Evolutionary conservation across 2,797 vertebrate genomes (phyloP).

Genomic region (Dermochelys coriacea): DNA sequence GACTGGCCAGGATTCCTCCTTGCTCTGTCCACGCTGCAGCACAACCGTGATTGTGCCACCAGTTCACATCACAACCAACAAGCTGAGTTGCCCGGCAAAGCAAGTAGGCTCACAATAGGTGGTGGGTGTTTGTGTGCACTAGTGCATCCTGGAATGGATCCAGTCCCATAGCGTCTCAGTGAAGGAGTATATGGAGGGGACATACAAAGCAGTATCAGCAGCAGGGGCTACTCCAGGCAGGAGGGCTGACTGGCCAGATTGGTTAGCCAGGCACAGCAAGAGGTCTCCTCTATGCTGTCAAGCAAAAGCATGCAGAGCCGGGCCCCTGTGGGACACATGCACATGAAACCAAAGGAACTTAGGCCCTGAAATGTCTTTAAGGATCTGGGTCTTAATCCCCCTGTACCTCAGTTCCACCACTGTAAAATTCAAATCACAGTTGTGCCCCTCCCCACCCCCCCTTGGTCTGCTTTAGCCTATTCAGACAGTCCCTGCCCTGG

Average conservation of each 20-base stretch:
- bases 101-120: not conserved
- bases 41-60: not conserved
- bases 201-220: not conserved
- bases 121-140: not conserved
- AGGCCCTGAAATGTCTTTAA: too few species aligned
- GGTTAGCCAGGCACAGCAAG: too few species aligned
- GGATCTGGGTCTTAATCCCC: too few species aligned
- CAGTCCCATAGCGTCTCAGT: not conserved
- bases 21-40: not conserved
- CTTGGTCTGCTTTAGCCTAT: too few species aligned
- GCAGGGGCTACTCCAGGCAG: too few species aligned
- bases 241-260: not conserved
- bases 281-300: too few species aligned
- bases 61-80: too few species aligned
- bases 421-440: too few species aligned
- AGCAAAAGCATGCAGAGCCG: too few species aligned
- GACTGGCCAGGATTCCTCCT: not conserved
- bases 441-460: too few species aligned
- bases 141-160: not conserved
- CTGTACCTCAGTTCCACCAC: too few species aligned
- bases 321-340: not conserved
- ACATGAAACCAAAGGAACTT: not conserved
- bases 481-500: too few species aligned
- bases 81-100: not conserved
- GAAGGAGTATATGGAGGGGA: not conserved